Conservation (phyloP, 2,113 vertebrate species). For the Pipra filicauda region DNA sequence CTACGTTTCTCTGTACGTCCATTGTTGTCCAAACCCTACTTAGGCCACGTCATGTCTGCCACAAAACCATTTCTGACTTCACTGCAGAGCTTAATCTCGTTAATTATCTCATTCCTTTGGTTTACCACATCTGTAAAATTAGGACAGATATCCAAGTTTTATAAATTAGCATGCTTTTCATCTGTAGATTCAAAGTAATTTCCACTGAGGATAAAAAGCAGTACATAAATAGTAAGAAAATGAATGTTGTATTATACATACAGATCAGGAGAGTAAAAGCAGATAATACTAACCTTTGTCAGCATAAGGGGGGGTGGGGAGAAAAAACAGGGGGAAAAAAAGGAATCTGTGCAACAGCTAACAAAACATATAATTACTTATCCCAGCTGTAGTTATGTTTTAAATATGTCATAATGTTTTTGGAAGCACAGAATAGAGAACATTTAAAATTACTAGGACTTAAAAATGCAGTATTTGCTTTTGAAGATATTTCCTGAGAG, state of each 20-base stretch:
- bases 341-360: not conserved
- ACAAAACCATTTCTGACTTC: slow-evolving; percentile 20
- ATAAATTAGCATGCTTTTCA: slow-evolving; percentile 60
- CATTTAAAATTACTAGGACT: not conserved
- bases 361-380: not conserved
- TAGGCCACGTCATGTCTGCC: not conserved
- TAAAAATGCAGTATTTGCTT: not conserved
- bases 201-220: slow-evolving; percentile 49
- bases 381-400: not conserved
- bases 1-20: not conserved
- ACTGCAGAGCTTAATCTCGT: not conserved
- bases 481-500: not conserved
- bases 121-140: slow-evolving; percentile 45
- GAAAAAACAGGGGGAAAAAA: fast-evolving
- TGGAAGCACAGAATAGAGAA: not conserved
- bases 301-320: not conserved
- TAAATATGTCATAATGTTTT: not conserved
- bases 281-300: slow-evolving; percentile 35
- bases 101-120: slow-evolving; percentile 33
- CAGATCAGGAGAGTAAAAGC: slow-evolving; percentile 4
- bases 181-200: slow-evolving; percentile 51
- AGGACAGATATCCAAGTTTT: slow-evolving; percentile 16
- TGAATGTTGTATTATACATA: slow-evolving; percentile 26
- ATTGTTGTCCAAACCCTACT: not conserved
- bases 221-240: slow-evolving; percentile 34